Base-by-base conservation (phyloP, 2,888 invertebrate genomes). In the Sthenelais limicola region DNA sequence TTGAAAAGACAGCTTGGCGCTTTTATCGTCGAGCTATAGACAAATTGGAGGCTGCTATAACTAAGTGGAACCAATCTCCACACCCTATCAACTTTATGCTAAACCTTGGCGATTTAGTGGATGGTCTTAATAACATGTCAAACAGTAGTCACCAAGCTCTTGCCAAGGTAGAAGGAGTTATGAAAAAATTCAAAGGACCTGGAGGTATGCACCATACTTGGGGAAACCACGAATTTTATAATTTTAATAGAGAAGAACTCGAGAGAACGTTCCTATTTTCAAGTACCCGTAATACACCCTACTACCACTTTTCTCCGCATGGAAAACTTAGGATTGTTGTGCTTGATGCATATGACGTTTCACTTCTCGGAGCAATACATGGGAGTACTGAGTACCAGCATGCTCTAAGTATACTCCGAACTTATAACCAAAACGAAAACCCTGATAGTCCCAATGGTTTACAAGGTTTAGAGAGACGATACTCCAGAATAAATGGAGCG, bases 181-280 rank as follows among this genome's bases (percentile, higher is more conserved):
- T 77, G 78, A 26, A 70, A 74, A 5, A 51, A 77, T 24, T 66
- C 76, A 3, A 67, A 74, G 21, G 77, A 80, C 3, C n/a, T n/a
- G n/a, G 26, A 9, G 62, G 58, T n/a, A 69, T 81, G 4, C 82
- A 81, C 47, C 86, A 88, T 77, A 78, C 85, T 7, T 81, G 85
- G 74, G 88, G 88, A 35, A 88, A 88, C 78, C 88, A 88, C 77
- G 88, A 88, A 73, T 79, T 86, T 15, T 88, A 88, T 77, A 88
- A 88, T 78, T 85, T 88, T 73, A 76, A 78, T 3, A 78, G 85
- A 18, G 71, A 81, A 51, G 76, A 80, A 56, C 78, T 87, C 30
- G 74, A 81, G 5, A 68, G 76, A 3, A 56, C 66, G 28, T 32
- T 67, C 4, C 33, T 74, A 35, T 71, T 72, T 51, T 51, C 70